These are phyloP conservation scores for Forficula auricularia DNA, from an alignment of 1,140 invertebrate species.

Conservation along the genomic window DNA sequence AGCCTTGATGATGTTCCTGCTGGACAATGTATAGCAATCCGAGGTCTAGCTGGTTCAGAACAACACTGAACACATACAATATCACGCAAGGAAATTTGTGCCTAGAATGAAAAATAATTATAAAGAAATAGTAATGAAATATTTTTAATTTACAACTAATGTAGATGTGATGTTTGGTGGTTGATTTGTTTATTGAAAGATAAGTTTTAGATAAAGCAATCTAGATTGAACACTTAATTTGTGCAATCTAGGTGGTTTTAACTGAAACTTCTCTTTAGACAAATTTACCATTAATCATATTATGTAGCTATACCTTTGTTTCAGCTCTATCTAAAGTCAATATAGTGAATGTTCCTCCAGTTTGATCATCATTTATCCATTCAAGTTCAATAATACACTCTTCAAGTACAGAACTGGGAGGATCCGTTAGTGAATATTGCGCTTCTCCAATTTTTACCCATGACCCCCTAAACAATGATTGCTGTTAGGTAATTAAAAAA, in stretches of 20 bases:
- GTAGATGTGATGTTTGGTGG: too few species aligned
- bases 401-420: slow-evolving; percentile 36
- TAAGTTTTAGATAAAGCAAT: too few species aligned
- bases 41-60: slow-evolving; percentile 56
- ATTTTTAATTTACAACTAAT: too few species aligned
- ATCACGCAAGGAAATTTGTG: slow-evolving; percentile 43
- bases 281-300: too few species aligned
- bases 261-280: too few species aligned
- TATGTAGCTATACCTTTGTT: slow-evolving; percentile 47
- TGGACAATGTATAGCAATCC: slow-evolving; percentile 51
- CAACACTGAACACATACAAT: slow-evolving; percentile 53
- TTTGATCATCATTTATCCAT: slow-evolving; percentile 40
- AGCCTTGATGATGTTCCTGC: slow-evolving; percentile 29
- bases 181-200: too few species aligned
- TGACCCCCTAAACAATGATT: slow-evolving; percentile 33
- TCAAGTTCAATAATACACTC: slow-evolving; percentile 66
- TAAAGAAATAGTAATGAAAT: too few species aligned
- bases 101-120: slow-evolving; percentile 26
- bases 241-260: too few species aligned
- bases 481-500: too few species aligned
- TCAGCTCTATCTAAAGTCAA: slow-evolving; percentile 24
- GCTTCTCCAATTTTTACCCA: slow-evolving; percentile 67
- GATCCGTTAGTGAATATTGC: slow-evolving; percentile 37
- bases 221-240: too few species aligned
- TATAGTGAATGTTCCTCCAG: slow-evolving; percentile 48